Conservation (phyloP, 2,113 vertebrate species). For the Ellobius talpinus region DNA sequence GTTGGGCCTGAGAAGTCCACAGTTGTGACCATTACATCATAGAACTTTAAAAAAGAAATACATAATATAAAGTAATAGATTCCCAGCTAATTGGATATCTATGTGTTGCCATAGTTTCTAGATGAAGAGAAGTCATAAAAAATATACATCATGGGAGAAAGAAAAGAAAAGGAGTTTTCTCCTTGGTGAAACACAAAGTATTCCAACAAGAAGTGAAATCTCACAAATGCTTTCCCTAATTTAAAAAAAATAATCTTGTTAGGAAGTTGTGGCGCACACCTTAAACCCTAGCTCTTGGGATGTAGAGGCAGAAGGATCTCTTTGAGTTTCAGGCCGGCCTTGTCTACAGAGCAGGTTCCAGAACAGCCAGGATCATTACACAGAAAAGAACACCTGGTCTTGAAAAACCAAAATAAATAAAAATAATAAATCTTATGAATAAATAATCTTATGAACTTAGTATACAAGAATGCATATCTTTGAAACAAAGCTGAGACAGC, state of each 20-base stretch:
- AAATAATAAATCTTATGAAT: neutral
- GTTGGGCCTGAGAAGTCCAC: constrained; percentile 52
- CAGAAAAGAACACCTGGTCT: too few relatives aligned
- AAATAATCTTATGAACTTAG: neutral
- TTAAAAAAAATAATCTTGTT: neutral
- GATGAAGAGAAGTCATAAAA: constrained; percentile 3
- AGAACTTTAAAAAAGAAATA: neutral
- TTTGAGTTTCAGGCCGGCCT: too few relatives aligned
- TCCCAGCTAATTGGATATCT: neutral
- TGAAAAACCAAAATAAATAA: neutral
- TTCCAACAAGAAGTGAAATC: neutral
- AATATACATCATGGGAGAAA: neutral
- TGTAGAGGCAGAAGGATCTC: too few relatives aligned
- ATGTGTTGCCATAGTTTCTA: neutral
- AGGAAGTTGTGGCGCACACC: too few relatives aligned
- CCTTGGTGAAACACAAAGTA: neutral
- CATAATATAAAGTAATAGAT: neutral
- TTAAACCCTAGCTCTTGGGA: too few relatives aligned
- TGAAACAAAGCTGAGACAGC: neutral
- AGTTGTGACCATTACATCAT: constrained; percentile 12
- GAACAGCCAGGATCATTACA: too few relatives aligned
- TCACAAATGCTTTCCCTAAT: neutral
- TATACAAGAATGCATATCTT: neutral
- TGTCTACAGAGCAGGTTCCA: too few relatives aligned
- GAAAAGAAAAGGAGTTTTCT: neutral